A percentile compares a stretch with the other conserved stretches of the same genome.
Evolutionary conservation across 1,140 invertebrate species (phyloP).

Genomic region (Drosophila kikkawai): DNA sequence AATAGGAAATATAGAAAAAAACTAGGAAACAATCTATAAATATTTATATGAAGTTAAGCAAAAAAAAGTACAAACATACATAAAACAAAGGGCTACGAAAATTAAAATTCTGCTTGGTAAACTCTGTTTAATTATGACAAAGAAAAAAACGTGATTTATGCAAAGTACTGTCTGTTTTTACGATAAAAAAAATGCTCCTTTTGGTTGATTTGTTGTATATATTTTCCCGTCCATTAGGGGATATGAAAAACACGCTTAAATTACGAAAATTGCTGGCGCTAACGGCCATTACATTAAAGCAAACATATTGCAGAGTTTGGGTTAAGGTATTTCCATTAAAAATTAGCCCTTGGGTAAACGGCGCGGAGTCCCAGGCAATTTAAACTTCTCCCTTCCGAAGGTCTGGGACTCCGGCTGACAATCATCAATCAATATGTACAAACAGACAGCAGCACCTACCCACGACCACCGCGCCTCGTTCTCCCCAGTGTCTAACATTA

Average conservation of each 20-base stretch:
- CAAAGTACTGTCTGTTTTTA: slow-evolving; percentile 11
- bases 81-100: slow-evolving; percentile 7
- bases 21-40: too few species aligned
- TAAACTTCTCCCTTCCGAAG: slow-evolving; percentile 67
- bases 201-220: slow-evolving; percentile 12
- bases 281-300: slow-evolving; percentile 59
- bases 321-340: slow-evolving; percentile 73
- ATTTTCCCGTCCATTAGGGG: slow-evolving; percentile 30
- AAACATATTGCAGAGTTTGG: slow-evolving; percentile 60
- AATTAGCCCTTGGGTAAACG: slow-evolving; percentile 65
- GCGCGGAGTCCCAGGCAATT: slow-evolving; percentile 57
- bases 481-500: slow-evolving; percentile 66
- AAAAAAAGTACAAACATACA: neutral
- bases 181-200: neutral
- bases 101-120: neutral
- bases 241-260: slow-evolving; percentile 25
- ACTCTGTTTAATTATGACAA: slow-evolving; percentile 22
- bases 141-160: slow-evolving; percentile 30
- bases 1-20: neutral
- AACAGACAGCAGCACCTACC: slow-evolving; percentile 39
- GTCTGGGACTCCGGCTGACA: slow-evolving; percentile 59
- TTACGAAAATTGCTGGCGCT: slow-evolving; percentile 14
- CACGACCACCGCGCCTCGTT: slow-evolving; percentile 3
- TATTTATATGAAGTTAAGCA: too few species aligned
- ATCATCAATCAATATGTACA: slow-evolving; percentile 78